phyloP scores from a whole-genome alignment of 2,797 vertebrate genomes.

The Lepus townsendii region DNA sequence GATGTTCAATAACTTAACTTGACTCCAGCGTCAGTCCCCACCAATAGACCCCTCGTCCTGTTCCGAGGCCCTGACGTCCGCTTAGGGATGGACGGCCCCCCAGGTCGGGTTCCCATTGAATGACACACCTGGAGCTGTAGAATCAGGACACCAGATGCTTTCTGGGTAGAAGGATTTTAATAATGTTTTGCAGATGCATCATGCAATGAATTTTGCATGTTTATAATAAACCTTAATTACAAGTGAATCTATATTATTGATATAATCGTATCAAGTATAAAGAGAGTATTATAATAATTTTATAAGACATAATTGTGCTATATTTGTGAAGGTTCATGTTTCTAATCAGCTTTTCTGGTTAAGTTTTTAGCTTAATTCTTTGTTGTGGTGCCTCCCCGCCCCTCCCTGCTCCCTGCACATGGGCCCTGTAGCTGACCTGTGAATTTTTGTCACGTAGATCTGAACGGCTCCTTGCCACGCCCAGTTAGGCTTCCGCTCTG shows the following conservation, averaged over 20 bases:
- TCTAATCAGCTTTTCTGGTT: slow-evolving; percentile 83
- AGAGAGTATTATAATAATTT: slow-evolving; percentile 89
- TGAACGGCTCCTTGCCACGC: slow-evolving; percentile 90
- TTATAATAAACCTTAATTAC: slow-evolving; percentile 88
- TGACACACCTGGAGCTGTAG: slow-evolving; percentile 76
- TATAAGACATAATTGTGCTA: slow-evolving; percentile 88
- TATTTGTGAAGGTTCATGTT: slow-evolving; percentile 87
- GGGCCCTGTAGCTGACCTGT: slow-evolving; percentile 85
- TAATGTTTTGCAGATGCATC: slow-evolving; percentile 89
- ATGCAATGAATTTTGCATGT: slow-evolving; percentile 91
- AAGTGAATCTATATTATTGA: slow-evolving; percentile 87
- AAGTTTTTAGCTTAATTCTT: slow-evolving; percentile 84
- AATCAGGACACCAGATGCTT: slow-evolving; percentile 80
- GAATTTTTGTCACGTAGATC: slow-evolving; percentile 84
- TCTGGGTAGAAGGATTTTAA: slow-evolving; percentile 85
- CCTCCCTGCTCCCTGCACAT: slow-evolving; percentile 81
- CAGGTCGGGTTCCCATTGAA: slow-evolving; percentile 45
- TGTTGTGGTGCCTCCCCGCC: slow-evolving; percentile 69
- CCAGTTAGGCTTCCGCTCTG: slow-evolving; percentile 92
- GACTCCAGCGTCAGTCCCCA: slow-evolving; percentile 59
- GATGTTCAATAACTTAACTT: slow-evolving; percentile 74
- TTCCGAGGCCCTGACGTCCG: slow-evolving; percentile 32
- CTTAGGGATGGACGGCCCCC: slow-evolving; percentile 63
- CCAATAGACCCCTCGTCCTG: background rate
- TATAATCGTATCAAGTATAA: slow-evolving; percentile 86